Evolutionary conservation across 1,140 invertebrate genomes (phyloP).

Genomic region (Leptinotarsa defecta): DNA sequence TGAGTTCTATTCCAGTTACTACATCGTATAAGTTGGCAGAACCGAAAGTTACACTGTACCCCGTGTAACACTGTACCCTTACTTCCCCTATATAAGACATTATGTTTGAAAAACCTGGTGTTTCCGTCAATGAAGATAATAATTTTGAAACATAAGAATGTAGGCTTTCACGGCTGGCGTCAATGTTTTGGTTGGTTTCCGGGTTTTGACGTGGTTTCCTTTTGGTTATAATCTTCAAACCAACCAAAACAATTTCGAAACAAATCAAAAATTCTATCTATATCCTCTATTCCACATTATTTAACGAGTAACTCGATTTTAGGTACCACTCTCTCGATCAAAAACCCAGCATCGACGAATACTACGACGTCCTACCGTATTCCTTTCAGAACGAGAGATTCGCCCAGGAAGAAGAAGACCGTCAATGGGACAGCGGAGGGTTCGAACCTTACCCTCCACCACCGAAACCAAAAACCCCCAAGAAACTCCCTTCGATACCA

Average conservation of each 20-base stretch:
- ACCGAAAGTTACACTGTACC: neutral
- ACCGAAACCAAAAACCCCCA: constrained; percentile 54
- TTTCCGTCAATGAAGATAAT: too few species aligned
- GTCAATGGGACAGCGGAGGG: constrained; percentile 73
- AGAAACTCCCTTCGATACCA: constrained; percentile 54
- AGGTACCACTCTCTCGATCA: constrained; percentile 33
- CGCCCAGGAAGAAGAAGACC: constrained; percentile 68
- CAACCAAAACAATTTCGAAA: too few species aligned
- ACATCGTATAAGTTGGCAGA: too few species aligned
- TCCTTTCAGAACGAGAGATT: constrained; percentile 62
- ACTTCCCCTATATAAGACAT: neutral
- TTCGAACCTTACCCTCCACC: constrained; percentile 41
- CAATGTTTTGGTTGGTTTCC: too few species aligned
- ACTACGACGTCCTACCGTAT: constrained; percentile 59
- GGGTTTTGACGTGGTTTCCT: too few species aligned
- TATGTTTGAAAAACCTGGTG: too few species aligned
- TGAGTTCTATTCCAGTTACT: too few species aligned
- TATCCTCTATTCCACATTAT: too few species aligned
- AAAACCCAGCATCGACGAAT: constrained; percentile 58
- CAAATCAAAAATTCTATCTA: too few species aligned
- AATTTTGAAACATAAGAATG: too few species aligned
- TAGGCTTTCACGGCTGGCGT: too few species aligned
- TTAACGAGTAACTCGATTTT: neutral
- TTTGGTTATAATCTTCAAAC: too few species aligned
- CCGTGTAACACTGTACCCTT: neutral